Conservation (phyloP, 2,113 vertebrate genomes). For the Odobenus rosmarus region DNA sequence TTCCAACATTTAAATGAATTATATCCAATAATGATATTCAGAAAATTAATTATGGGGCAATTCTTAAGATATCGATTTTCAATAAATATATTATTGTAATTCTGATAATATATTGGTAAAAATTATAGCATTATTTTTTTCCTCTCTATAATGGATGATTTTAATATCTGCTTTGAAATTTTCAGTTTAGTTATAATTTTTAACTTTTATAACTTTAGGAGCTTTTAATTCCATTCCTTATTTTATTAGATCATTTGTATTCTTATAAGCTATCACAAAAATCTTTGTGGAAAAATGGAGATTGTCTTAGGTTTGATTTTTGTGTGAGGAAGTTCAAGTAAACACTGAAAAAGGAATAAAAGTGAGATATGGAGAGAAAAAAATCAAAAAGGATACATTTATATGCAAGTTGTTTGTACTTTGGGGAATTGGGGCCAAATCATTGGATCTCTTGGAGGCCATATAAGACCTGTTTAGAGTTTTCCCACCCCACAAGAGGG, state of each 20-base stretch:
- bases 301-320: neutral
- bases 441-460: neutral
- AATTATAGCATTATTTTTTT: neutral
- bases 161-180: neutral
- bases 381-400: neutral
- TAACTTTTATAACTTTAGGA: neutral
- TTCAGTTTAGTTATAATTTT: neutral
- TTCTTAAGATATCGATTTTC: neutral
- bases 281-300: neutral
- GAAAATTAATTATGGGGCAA: neutral
- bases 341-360: neutral
- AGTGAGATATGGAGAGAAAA: neutral
- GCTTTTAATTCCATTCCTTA: neutral
- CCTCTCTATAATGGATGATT: neutral
- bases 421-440: neutral
- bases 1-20: neutral
- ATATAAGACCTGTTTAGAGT: neutral
- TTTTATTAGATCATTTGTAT: neutral
- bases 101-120: neutral
- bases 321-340: neutral
- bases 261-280: neutral
- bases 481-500: accelerated
- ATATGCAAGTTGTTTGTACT: neutral
- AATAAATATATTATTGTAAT: neutral
- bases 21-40: neutral